phyloP scores from a whole-genome alignment of 23 tunicate species.

The Styela plicata region DNA sequence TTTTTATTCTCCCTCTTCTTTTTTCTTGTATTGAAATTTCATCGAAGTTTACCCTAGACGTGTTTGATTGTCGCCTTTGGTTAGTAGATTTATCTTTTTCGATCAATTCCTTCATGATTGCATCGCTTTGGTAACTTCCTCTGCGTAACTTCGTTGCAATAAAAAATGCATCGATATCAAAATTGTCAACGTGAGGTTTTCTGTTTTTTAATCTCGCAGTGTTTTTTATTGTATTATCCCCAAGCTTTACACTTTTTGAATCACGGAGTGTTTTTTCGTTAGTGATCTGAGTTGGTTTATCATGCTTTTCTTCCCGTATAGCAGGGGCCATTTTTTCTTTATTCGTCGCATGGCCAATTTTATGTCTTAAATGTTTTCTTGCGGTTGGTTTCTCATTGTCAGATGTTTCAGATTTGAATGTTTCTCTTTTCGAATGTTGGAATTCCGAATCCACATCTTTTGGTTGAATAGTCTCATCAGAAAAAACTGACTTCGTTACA shows the following conservation, averaged over 20 bases:
- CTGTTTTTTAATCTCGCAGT: not conserved
- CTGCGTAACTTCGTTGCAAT: conserved; percentile 7
- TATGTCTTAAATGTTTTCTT: not conserved
- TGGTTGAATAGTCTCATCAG: not conserved
- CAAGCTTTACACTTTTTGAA: not conserved
- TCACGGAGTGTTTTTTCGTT: not conserved
- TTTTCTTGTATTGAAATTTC: not conserved
- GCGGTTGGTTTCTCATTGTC: not conserved
- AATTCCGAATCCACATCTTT: not conserved
- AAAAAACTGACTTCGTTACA: not conserved
- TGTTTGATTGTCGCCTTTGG: not conserved
- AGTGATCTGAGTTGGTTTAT: not conserved
- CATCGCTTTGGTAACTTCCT: conserved; percentile 7
- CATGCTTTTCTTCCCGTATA: not conserved
- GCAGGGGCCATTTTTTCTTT: not conserved
- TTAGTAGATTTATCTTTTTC: not conserved
- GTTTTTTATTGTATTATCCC: not conserved
- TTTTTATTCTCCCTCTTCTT: not conserved
- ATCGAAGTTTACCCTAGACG: not conserved
- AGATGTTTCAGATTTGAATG: not conserved
- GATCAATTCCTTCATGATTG: not conserved
- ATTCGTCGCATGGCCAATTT: too few relatives aligned
- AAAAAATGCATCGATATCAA: conserved; percentile 8
- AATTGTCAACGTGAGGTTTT: conserved; percentile 4
- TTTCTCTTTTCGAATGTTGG: not conserved